Base-by-base conservation (phyloP, 2,888 invertebrate genomes). In the Alsophila aescularia region DNA sequence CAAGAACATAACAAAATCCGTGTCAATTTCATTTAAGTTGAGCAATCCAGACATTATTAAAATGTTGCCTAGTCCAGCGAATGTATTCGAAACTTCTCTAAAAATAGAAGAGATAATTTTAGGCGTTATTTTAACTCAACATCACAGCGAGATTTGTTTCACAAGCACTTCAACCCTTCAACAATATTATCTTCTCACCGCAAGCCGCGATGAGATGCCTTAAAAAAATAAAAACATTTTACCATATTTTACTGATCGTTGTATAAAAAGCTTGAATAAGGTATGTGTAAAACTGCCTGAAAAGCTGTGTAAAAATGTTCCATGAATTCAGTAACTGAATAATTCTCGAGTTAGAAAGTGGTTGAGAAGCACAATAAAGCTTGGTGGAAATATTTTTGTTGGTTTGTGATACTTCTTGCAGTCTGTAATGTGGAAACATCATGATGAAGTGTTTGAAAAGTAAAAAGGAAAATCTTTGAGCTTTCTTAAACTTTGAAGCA, bases 311-410 rank as follows among this genome's bases (percentile, higher is more conserved):
- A 47, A 52, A 50, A 53, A 52, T 40, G 12, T 55, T 60, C 24
- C 24, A 57, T 41, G 40, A 58, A 56, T 57, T 47, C 35, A 39
- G 39, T 37, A 29, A 35, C 54, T 52, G 56, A 36, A 64, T 61
- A 64, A 64, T 55, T 55, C 52, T 58, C 32, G 21, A 59, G 57
- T 61, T 61, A 59, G 44, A 31, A 36, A 50, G 36, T 18, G 21
- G 42, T 24, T 32, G 42, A 15, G 8, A 37, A 31, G 35, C 27
- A 15, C 18, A 5, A 18, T 18, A 18, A 2, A 21, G 41, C 35
- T n/a, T n/a, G n/a, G n/a, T n/a, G n/a, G n/a, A n/a, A n/a, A n/a
- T n/a, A n/a, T n/a, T n/a, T n/a, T n/a, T n/a, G n/a, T n/a, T n/a
- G n/a, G n/a, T 48, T 54, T 49, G 39, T 13, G 31, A 40, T 40